A percentile compares a stretch with the other conserved stretches of the same genome.
These are phyloP conservation scores for Chelon auratus DNA, from an alignment of 2,797 vertebrate species.

Conservation along the genomic window DNA sequence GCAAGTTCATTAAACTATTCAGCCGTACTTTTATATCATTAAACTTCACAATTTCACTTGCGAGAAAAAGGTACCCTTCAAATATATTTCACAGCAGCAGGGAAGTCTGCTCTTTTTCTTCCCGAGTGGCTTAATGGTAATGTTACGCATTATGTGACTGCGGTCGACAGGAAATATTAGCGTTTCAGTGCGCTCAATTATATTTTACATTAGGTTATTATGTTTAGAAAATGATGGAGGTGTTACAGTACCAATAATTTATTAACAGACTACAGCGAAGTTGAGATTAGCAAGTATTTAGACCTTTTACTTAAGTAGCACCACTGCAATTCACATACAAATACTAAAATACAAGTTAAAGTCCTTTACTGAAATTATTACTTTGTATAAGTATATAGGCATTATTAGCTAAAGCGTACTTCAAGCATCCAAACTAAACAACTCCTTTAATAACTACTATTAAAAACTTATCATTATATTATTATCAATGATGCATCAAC, in stretches of 20 bases:
- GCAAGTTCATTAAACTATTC: constrained; percentile 69
- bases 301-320: neutral
- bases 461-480: too few species aligned
- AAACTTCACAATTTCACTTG: constrained; percentile 53
- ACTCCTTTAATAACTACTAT: too few species aligned
- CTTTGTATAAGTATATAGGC: neutral
- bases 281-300: neutral
- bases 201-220: constrained; percentile 4
- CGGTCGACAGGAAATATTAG: neutral
- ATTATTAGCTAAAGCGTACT: too few species aligned
- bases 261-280: neutral
- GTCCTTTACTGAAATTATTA: neutral
- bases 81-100: constrained; percentile 51
- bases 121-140: constrained; percentile 47
- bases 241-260: neutral
- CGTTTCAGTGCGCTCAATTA: constrained; percentile 9
- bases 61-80: constrained; percentile 49
- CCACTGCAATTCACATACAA: neutral
- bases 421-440: too few species aligned
- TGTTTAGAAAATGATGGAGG: neutral
- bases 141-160: constrained; percentile 11
- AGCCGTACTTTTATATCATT: constrained; percentile 56
- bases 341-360: neutral
- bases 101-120: constrained; percentile 19
- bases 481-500: too few species aligned